Evolutionary conservation across 2,113 vertebrate genomes (phyloP).

Genomic region (Neogale vison): DNA sequence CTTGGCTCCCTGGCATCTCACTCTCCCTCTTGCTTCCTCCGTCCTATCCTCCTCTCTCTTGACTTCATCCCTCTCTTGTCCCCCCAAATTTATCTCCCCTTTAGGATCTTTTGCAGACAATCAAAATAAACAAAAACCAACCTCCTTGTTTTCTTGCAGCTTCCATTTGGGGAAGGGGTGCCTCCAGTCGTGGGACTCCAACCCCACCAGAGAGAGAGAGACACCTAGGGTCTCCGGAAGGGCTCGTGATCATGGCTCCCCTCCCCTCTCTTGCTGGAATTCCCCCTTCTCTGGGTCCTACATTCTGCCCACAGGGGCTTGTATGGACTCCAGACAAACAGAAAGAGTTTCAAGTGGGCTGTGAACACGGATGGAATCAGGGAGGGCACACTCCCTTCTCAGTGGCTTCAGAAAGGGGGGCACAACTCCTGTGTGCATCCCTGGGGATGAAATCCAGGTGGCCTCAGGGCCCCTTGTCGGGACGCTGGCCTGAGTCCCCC

Average conservation of each 20-base stretch:
- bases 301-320: background rate
- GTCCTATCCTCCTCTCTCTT: background rate
- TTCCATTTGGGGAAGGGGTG: background rate
- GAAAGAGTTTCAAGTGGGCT: background rate
- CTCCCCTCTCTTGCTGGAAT: background rate
- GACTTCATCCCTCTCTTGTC: background rate
- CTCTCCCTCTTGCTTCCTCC: background rate
- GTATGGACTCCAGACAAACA: background rate
- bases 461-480: background rate
- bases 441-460: background rate
- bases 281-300: background rate
- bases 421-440: too few relatives aligned
- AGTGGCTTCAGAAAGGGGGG: background rate
- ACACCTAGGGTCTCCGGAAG: accelerated
- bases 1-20: background rate
- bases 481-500: accelerated
- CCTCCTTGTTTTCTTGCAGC: background rate
- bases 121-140: background rate
- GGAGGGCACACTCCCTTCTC: background rate
- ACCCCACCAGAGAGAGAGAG: background rate
- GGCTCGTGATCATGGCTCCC: background rate
- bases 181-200: background rate
- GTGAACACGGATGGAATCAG: accelerated
- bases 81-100: background rate
- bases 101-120: background rate